Evolutionary conservation across 2,797 vertebrate species (phyloP).

Genomic region (Poliocrania exsul): DNA sequence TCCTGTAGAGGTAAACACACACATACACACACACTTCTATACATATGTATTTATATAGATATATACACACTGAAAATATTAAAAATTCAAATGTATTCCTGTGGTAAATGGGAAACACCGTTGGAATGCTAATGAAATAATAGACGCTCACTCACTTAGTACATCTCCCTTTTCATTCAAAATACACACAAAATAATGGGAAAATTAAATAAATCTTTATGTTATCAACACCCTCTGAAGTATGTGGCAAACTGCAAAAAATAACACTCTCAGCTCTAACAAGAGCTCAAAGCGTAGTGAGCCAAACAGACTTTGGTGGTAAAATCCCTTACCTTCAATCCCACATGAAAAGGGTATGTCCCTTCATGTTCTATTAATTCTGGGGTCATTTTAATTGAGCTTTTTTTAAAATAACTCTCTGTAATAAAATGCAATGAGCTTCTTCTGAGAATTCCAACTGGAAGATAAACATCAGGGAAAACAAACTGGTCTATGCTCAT

Average conservation of each 20-base stretch:
- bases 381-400: conserved; percentile 5
- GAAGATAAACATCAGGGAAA: conserved; percentile 36
- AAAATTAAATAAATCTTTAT: background rate
- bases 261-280: background rate
- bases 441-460: conserved; percentile 12
- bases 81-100: background rate
- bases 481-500: conserved; percentile 38
- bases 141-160: background rate
- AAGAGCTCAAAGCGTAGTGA: background rate
- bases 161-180: background rate
- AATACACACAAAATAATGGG: background rate
- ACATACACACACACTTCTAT: accelerated
- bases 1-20: background rate
- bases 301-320: background rate
- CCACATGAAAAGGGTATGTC: background rate
- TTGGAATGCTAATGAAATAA: background rate
- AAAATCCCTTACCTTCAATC: background rate
- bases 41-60: accelerated
- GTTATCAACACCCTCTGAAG: background rate
- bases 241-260: background rate
- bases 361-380: background rate
- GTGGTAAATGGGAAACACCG: background rate
- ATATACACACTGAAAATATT: background rate
- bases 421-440: background rate
- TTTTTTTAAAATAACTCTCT: background rate